phyloP scores from a whole-genome alignment of 1,140 invertebrate genomes.

The Leptinotarsa lineolata region DNA sequence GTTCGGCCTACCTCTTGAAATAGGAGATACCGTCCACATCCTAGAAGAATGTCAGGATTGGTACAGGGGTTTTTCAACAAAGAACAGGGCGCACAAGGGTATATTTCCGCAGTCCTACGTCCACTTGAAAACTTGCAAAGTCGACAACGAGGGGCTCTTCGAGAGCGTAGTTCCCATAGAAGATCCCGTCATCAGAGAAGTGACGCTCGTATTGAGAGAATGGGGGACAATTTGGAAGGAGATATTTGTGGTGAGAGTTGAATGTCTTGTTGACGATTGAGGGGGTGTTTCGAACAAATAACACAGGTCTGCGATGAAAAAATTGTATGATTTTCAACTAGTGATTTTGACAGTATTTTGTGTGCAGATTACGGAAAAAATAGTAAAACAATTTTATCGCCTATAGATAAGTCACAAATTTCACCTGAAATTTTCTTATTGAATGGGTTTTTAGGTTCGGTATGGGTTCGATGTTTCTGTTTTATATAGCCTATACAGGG shows the following conservation, averaged over 20 bases:
- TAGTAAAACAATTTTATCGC: too few relatives aligned
- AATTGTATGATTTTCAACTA: too few relatives aligned
- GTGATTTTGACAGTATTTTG: too few relatives aligned
- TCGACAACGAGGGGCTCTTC: slow-evolving; percentile 73
- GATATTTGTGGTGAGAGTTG: slow-evolving; percentile 77
- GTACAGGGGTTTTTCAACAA: slow-evolving; percentile 82
- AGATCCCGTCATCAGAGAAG: slow-evolving; percentile 86
- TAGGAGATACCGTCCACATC: slow-evolving; percentile 89
- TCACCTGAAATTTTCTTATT: too few relatives aligned
- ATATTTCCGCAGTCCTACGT: slow-evolving; percentile 83
- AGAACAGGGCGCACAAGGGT: slow-evolving; percentile 80
- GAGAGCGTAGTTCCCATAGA: slow-evolving; percentile 75
- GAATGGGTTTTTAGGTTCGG: too few relatives aligned
- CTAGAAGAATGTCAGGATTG: slow-evolving; percentile 88
- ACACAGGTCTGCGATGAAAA: too few relatives aligned
- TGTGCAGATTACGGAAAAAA: too few relatives aligned
- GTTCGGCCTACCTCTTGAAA: slow-evolving; percentile 80
- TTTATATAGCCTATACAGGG: too few relatives aligned
- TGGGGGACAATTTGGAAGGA: slow-evolving; percentile 92
- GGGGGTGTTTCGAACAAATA: too few relatives aligned
- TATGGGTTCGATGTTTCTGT: too few relatives aligned
- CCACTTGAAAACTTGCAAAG: slow-evolving; percentile 75
- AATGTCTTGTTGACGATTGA: not conserved
- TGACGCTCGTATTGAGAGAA: slow-evolving; percentile 88
- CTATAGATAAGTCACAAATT: too few relatives aligned